phyloP scores from a whole-genome alignment of 2,113 vertebrate species.

The Cavia aperea region DNA sequence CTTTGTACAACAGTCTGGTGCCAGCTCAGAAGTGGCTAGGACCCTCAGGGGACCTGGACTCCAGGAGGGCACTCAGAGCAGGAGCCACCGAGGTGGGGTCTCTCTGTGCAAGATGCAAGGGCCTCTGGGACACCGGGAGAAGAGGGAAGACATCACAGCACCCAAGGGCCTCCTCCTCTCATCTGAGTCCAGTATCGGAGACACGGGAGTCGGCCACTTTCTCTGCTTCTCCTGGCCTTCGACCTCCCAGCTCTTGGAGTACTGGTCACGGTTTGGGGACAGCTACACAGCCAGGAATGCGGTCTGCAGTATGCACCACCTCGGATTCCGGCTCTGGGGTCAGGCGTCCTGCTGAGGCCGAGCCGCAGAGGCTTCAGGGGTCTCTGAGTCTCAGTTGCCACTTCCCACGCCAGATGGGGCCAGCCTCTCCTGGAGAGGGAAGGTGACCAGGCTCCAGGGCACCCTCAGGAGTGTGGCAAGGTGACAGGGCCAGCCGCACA shows the following conservation, averaged over 20 bases:
- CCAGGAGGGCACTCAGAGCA: rapidly evolving
- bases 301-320: not conserved
- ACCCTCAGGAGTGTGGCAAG: rapidly evolving
- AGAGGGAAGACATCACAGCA: rapidly evolving
- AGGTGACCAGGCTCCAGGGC: rapidly evolving
- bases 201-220: rapidly evolving
- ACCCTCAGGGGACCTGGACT: not conserved
- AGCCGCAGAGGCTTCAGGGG: not conserved
- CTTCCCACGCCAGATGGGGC: rapidly evolving
- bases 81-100: rapidly evolving
- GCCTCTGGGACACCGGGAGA: not conserved
- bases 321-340: rapidly evolving
- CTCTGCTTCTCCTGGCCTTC: not conserved
- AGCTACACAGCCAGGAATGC: not conserved
- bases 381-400: not conserved
- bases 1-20: not conserved
- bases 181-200: rapidly evolving
- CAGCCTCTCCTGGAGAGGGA: not conserved
- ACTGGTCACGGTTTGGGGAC: rapidly evolving
- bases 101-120: not conserved
- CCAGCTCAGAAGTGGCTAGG: too few species aligned
- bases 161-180: rapidly evolving
- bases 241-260: rapidly evolving
- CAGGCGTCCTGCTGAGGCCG: rapidly evolving
- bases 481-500: not conserved